A percentile compares a stretch with the other conserved stretches of the same genome.
phyloP scores from a whole-genome alignment of 2,113 vertebrate species.

The Percina caprodes region DNA sequence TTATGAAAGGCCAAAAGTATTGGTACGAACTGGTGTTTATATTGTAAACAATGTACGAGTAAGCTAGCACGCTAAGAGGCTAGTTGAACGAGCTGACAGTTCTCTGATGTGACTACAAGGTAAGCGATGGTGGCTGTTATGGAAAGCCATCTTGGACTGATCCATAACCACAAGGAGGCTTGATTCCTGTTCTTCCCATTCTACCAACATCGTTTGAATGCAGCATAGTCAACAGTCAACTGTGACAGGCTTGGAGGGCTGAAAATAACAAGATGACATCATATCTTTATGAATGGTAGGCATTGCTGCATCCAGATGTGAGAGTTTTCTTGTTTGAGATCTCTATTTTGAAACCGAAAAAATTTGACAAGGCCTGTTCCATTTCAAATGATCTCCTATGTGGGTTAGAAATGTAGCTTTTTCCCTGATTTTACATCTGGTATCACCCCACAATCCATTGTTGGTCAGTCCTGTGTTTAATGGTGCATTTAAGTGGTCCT shows the following conservation, averaged over 20 bases:
- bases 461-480: background rate
- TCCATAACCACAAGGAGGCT: background rate
- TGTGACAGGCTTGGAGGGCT: background rate
- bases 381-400: background rate
- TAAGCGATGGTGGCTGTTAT: background rate
- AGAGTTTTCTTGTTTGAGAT: background rate
- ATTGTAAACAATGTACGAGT: too few relatives aligned
- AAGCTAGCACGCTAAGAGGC: background rate
- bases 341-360: background rate
- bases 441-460: background rate
- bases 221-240: background rate
- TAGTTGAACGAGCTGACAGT: too few relatives aligned
- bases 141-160: background rate
- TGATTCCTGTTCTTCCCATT: background rate
- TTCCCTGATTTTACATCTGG: background rate
- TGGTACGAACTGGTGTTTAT: background rate
- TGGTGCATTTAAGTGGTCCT: background rate
- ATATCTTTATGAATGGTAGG: background rate
- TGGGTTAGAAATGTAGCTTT: background rate
- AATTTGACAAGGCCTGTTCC: background rate
- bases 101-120: background rate
- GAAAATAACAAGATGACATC: constrained; percentile 11
- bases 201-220: background rate
- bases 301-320: background rate
- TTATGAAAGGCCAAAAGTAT: background rate